Base-by-base conservation (phyloP, 2,113 vertebrate genomes). In the Hippocampus abdominalis region DNA sequence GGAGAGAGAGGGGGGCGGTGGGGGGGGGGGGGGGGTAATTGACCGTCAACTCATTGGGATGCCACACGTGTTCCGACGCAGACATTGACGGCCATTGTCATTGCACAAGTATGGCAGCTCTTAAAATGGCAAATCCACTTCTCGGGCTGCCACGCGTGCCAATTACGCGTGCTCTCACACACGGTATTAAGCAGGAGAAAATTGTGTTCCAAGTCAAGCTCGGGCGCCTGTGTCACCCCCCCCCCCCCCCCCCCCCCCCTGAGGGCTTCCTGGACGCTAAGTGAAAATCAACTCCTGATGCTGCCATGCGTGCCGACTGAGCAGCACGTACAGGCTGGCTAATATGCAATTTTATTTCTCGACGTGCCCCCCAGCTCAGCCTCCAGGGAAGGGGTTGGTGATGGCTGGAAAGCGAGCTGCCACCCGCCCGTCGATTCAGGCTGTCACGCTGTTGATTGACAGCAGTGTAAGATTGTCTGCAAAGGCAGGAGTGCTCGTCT, bases 211-310 rank as follows among this genome's bases (percentile, higher is more conserved):
- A 27, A 57, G 27, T 57, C 51, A 54, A 54, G 51, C 51, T 54
- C 51, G 51, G n/a, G 51, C n/a, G 20, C 25, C 23, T 25, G 15
- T 57, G 54, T 27, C 54, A 15, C 54, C 54, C 1, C 59, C 13
- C 66, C 80, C 80, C 76, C 66, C 80, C 80, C 76, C n/a, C n/a
- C 54, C 54, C 1, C 59, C 13, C 66, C 80, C 80, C 76, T 79
- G 46, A 6, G 46, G 62, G 80, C 76, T 66, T 80, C 67, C 68
- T 36, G 53, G 68, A 70, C 71, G 54, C 65, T 90, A 90, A 91
- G 89, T 90, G 88, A 91, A 91, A 91, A 87, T 83, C 79, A 80
- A 72, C 76, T 83, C 76, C 61, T 44, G 46, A 27, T 12, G 44
- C 42, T 48, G 59, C 61, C 61, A 21, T 12, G 23, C n/a, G n/a